Base-by-base conservation (phyloP, 2,888 invertebrate genomes). In the Megaustenia siamemsis region DNA sequence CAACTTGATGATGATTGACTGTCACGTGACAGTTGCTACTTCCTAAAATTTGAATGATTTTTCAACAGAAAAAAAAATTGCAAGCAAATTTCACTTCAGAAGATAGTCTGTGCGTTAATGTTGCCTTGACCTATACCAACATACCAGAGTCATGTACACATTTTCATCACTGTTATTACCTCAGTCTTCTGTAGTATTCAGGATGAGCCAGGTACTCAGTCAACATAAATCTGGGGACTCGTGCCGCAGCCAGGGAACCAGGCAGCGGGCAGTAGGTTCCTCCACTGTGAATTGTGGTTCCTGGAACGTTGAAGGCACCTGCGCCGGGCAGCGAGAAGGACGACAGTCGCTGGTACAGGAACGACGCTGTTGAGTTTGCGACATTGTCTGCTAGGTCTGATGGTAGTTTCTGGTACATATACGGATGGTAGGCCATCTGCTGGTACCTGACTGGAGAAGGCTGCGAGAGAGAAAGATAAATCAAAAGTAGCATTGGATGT, bases 391-490 rank as follows among this genome's bases (percentile, higher is more conserved):
- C 75, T 6, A 83, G 53, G 12, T 83, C 83, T 66, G 66, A 32
- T 0, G 77, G 68, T n/a, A n/a, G n/a, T 77, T 77, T 45, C 56
- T 77, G 83, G 69, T 83, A 83, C 15, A 83, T 28, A 56, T 68
- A 83, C 1, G 76, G 77, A 38, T 76, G 83, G 56, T 77, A 83
- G 12, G 83, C 76, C 83, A 83, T 83, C 80, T 80, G 80, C n/a
- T n/a, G n/a, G n/a, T n/a, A n/a, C n/a, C n/a, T 21, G 21, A n/a
- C n/a, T n/a, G n/a, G n/a, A n/a, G 24, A 21, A 71, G 6, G 35
- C 12, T 35, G 18, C 21, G 10, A 49, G 18, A 49, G 49, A 12
- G 49, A 12, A 49, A 49, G 18, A 10, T n/a, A n/a, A n/a, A n/a
- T n/a, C n/a, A n/a, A n/a, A n/a, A n/a, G n/a, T n/a, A n/a, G n/a